Evolutionary conservation across 2,888 invertebrate species (phyloP).

Genomic region (Drosophila kanekoi): DNA sequence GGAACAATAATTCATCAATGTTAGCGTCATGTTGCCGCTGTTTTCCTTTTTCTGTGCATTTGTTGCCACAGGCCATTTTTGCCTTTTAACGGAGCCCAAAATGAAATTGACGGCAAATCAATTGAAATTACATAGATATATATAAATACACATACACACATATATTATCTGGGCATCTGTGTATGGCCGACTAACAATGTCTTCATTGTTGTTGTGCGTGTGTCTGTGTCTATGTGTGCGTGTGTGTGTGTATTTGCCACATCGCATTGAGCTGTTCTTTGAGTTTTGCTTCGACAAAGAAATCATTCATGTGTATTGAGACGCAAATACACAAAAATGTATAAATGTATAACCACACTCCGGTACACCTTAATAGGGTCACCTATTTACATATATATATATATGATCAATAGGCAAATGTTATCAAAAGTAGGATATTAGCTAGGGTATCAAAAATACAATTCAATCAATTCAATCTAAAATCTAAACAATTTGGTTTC

Average conservation of each 20-base stretch:
- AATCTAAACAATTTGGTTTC: no score
- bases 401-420: no score
- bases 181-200: constrained; percentile 22
- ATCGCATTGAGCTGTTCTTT: constrained; percentile 52
- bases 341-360: constrained; percentile 28
- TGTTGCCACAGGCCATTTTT: constrained; percentile 41
- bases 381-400: background rate
- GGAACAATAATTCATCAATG: constrained; percentile 76
- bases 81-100: constrained; percentile 48
- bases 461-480: no score
- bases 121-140: constrained; percentile 63
- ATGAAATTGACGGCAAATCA: constrained; percentile 79
- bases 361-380: constrained; percentile 11
- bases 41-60: constrained; percentile 17
- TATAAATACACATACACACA: constrained; percentile 24
- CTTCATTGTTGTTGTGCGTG: constrained; percentile 28
- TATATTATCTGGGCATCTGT: constrained; percentile 1
- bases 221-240: constrained; percentile 27
- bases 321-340: constrained; percentile 33
- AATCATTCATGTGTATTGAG: constrained; percentile 67
- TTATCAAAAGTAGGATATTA: no score
- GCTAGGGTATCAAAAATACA: no score
- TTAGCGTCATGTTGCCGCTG: constrained; percentile 53
- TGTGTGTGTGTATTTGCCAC: constrained; percentile 48
- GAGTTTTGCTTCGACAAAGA: constrained; percentile 52